Conservation (phyloP, 1,140 invertebrate genomes). For the Drosophila pseudoobscura region DNA sequence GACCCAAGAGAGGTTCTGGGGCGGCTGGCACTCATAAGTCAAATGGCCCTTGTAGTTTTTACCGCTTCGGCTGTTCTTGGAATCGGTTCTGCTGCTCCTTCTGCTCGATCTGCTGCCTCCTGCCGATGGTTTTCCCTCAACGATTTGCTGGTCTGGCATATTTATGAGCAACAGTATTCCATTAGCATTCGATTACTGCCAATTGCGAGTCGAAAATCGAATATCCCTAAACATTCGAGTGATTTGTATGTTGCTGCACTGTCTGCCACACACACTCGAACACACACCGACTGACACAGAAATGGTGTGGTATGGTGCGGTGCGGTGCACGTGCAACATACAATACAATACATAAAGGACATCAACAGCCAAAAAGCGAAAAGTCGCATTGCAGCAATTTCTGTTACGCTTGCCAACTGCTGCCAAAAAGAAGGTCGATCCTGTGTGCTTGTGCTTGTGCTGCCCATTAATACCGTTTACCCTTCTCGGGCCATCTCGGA, state of each 20-base stretch:
- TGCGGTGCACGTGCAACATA: constrained; percentile 55
- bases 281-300: constrained; percentile 22
- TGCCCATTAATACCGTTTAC: constrained; percentile 78
- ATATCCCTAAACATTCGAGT: constrained; percentile 39
- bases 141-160: constrained; percentile 51
- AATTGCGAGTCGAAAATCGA: constrained; percentile 1
- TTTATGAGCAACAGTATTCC: constrained; percentile 62
- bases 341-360: constrained; percentile 42
- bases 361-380: constrained; percentile 65
- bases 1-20: background rate
- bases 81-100: no score
- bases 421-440: constrained; percentile 40
- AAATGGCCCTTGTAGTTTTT: constrained; percentile 61
- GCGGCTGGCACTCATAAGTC: constrained; percentile 56
- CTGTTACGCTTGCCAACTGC: constrained; percentile 78
- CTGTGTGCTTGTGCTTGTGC: constrained; percentile 10
- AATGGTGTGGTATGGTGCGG: background rate
- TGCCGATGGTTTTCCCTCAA: constrained; percentile 4
- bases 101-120: no score
- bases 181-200: constrained; percentile 49
- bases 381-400: constrained; percentile 81
- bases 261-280: constrained; percentile 28
- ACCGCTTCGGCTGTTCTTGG: constrained; percentile 27
- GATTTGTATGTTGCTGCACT: constrained; percentile 60
- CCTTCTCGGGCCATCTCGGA: constrained; percentile 16